Base-by-base conservation (phyloP, 1,140 invertebrate genomes). In the Nautilus pompilius region DNA sequence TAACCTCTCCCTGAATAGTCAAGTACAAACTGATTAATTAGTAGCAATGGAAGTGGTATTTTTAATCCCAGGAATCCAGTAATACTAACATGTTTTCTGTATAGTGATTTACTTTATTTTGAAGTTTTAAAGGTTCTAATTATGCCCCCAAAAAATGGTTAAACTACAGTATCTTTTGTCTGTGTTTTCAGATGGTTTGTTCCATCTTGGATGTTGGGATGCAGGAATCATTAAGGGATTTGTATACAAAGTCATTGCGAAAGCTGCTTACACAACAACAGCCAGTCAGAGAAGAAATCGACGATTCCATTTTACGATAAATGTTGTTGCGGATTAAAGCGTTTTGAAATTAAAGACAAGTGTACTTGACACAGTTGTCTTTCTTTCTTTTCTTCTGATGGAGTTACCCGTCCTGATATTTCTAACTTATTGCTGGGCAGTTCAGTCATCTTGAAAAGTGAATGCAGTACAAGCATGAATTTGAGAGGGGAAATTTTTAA, bases 281-380 rank as follows among this genome's bases (percentile, higher is more conserved):
- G 79, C 88, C 89, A 63, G 91, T 92, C 77, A 89, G 92, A 75
- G 93, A 96, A 79, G 92, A 96, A 78, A 86, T 96, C 62, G 95
- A 96, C 81, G 92, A 93, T 77, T 96, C 94, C 28, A 83, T 96
- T 75, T 86, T 95, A n/a, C n/a, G n/a, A n/a, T n/a, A n/a, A n/a
- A n/a, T n/a, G n/a, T n/a, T n/a, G n/a, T n/a, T n/a, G n/a, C n/a
- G n/a, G n/a, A n/a, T n/a, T n/a, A n/a, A n/a, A n/a, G n/a, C n/a
- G n/a, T n/a, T n/a, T n/a, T n/a, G n/a, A n/a, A n/a, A n/a, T n/a
- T n/a, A n/a, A n/a, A n/a, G n/a, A n/a, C n/a, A n/a, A n/a, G n/a
- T n/a, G n/a, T n/a, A n/a, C n/a, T n/a, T n/a, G n/a, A n/a, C n/a
- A n/a, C n/a, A n/a, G n/a, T n/a, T n/a, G n/a, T n/a, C n/a, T n/a